phyloP scores from a whole-genome alignment of 2,113 vertebrate genomes.

The Phrynosoma platyrhinos region DNA sequence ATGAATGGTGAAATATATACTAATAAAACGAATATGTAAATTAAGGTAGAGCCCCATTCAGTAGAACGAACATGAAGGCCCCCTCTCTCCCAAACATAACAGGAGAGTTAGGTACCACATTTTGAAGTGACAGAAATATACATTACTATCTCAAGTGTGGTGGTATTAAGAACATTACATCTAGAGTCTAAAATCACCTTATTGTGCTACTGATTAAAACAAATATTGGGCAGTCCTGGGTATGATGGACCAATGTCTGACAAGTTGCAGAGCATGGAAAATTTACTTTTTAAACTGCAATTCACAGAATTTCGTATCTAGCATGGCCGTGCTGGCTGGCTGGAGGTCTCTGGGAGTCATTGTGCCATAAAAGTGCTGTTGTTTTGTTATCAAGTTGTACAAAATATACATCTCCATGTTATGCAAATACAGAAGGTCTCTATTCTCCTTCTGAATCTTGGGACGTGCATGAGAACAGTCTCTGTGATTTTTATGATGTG shows the following conservation, averaged over 20 bases:
- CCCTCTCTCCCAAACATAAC: not conserved
- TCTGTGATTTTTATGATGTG: not conserved
- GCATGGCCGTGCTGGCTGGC: too few relatives aligned
- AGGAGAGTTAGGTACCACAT: not conserved
- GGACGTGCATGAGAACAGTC: not conserved
- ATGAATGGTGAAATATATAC: not conserved
- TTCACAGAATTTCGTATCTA: too few relatives aligned
- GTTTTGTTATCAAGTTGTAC: not conserved
- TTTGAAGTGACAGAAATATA: not conserved
- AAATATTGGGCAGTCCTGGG: not conserved
- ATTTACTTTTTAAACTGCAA: too few relatives aligned
- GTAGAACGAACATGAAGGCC: not conserved
- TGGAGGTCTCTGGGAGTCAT: too few relatives aligned
- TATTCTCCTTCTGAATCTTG: not conserved
- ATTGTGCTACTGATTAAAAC: not conserved
- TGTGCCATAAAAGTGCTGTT: too few relatives aligned
- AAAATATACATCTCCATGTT: not conserved
- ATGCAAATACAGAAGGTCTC: not conserved
- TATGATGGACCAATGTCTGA: not conserved
- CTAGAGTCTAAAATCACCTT: not conserved
- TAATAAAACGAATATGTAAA: not conserved
- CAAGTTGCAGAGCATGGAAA: too few relatives aligned
- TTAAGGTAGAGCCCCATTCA: not conserved
- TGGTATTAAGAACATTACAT: not conserved
- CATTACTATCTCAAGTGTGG: not conserved